Conservation (phyloP, 2,888 invertebrate species). For the Drosophila planitibia region DNA sequence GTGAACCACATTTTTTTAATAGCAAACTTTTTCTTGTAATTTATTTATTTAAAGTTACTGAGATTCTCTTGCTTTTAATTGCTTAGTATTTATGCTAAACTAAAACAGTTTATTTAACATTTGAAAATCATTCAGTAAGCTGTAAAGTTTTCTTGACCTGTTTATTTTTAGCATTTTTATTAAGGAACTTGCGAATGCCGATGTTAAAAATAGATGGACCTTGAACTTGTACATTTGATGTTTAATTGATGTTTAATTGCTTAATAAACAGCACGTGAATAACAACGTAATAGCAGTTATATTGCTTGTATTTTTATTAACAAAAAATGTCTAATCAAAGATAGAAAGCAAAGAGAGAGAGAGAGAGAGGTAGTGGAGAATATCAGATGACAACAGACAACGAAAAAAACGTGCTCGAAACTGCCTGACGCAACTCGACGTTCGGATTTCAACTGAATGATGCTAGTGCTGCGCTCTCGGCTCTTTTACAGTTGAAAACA, state of each 20-base stretch:
- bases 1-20: background rate
- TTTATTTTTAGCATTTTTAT: background rate
- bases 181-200: background rate
- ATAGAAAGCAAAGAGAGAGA: too few species aligned
- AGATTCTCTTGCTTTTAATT: background rate
- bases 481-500: background rate
- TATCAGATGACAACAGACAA: background rate
- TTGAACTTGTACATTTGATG: constrained; percentile 19
- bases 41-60: background rate
- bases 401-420: background rate
- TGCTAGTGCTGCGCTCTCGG: background rate
- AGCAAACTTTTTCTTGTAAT: background rate
- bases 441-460: too few species aligned
- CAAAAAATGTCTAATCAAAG: too few species aligned
- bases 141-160: background rate
- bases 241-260: constrained; percentile 6
- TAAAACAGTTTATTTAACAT: background rate
- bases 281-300: background rate
- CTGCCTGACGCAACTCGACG: constrained; percentile 30
- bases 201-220: constrained; percentile 3
- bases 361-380: background rate
- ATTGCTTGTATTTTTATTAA: background rate
- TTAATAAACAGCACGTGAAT: background rate
- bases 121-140: background rate
- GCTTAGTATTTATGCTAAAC: background rate